phyloP scores from a whole-genome alignment of 2,113 vertebrate genomes.

The Oostethus manadensis region DNA sequence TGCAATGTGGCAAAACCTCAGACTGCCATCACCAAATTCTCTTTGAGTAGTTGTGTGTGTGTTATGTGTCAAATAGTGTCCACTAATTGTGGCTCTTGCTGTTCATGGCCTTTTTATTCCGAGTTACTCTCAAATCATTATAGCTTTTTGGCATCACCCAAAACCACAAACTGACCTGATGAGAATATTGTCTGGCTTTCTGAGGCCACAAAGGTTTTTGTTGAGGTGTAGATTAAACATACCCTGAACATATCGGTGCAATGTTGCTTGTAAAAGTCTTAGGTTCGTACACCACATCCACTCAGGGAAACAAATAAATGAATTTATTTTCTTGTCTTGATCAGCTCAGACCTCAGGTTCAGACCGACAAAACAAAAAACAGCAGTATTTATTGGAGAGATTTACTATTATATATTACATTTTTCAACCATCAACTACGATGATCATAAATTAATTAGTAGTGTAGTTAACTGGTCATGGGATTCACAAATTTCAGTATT shows the following conservation, averaged over 20 bases:
- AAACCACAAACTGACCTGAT: slow-evolving; percentile 35
- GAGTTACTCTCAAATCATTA: slow-evolving; percentile 38
- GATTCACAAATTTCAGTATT: too few relatives aligned
- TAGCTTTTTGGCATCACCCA: slow-evolving; percentile 17
- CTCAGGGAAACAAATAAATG: background rate
- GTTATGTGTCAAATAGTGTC: slow-evolving; percentile 31
- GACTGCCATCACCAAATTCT: slow-evolving; percentile 34
- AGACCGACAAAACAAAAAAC: too few relatives aligned
- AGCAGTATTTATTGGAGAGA: too few relatives aligned
- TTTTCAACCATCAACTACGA: too few relatives aligned
- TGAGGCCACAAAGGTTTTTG: slow-evolving; percentile 15
- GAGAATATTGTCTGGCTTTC: slow-evolving; percentile 32
- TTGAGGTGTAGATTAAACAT: slow-evolving; percentile 10
- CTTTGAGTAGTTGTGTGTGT: slow-evolving; percentile 19
- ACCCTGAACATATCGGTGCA: background rate
- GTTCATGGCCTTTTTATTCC: slow-evolving; percentile 35
- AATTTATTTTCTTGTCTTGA: background rate
- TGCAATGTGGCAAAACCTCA: slow-evolving; percentile 44
- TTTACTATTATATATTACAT: too few relatives aligned
- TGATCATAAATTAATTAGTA: too few relatives aligned
- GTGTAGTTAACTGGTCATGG: too few relatives aligned
- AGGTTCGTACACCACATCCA: background rate
- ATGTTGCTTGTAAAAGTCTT: background rate
- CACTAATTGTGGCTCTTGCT: slow-evolving; percentile 33
- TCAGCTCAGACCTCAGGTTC: background rate